phyloP scores from a whole-genome alignment of 2,113 vertebrate species.

The Maylandia zebra region DNA sequence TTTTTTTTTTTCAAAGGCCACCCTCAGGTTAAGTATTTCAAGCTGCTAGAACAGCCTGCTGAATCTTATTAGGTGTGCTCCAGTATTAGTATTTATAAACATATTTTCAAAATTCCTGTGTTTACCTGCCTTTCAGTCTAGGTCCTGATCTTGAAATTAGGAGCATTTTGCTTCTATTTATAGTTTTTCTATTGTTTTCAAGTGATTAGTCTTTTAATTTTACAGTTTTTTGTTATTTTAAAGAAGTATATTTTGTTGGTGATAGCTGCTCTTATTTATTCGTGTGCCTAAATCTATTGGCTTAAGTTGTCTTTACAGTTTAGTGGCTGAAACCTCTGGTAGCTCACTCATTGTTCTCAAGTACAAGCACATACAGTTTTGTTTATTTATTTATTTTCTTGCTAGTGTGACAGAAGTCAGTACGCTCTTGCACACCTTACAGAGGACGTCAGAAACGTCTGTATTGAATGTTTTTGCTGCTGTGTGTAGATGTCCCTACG shows the following conservation, averaged over 20 bases:
- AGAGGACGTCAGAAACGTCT: neutral
- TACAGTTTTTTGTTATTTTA: neutral
- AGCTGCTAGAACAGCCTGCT: neutral
- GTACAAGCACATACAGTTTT: neutral
- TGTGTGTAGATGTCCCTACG: slow-evolving; percentile 81
- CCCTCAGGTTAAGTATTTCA: neutral
- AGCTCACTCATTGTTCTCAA: neutral
- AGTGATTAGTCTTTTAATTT: neutral
- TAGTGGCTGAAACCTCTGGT: neutral
- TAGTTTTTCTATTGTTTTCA: neutral
- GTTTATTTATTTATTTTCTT: neutral
- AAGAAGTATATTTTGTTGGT: neutral
- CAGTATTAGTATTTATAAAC: neutral
- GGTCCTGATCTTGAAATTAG: neutral
- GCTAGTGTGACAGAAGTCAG: neutral
- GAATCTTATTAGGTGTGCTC: neutral
- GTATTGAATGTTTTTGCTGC: neutral
- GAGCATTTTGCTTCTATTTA: neutral
- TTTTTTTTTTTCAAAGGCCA: neutral
- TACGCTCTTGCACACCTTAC: neutral
- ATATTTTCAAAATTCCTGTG: neutral
- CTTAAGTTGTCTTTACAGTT: neutral
- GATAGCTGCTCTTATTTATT: neutral
- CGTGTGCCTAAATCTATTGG: neutral
- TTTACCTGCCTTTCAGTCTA: neutral